These are phyloP conservation scores for Drosophila obscura DNA, from an alignment of 1,140 invertebrate genomes.

Conservation along the genomic window DNA sequence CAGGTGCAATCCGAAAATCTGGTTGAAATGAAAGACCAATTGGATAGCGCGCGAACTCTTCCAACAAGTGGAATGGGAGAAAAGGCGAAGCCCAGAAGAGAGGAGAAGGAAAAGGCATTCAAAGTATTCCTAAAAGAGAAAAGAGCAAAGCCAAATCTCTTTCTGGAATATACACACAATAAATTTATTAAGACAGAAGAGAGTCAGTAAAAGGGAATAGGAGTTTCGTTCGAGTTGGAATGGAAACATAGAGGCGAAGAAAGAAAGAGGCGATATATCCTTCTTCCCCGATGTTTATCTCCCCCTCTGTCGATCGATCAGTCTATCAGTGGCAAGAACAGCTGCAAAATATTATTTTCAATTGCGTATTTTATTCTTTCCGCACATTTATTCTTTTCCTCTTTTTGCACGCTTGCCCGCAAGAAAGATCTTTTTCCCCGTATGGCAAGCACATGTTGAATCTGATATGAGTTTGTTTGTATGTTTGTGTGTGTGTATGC, in stretches of 20 bases:
- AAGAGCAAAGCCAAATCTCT: neutral
- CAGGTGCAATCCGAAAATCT: conserved; percentile 24
- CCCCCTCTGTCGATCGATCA: neutral
- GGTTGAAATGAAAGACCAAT: conserved; percentile 12
- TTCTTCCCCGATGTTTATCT: neutral
- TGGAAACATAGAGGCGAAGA: neutral
- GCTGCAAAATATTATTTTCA: conserved; percentile 53
- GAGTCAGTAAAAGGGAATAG: too few species aligned
- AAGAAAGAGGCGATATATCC: neutral
- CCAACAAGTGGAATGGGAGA: conserved; percentile 3
- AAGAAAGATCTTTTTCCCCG: conserved; percentile 4
- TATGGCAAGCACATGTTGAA: conserved; percentile 34
- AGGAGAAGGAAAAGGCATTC: neutral
- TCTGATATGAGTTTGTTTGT: conserved; percentile 1
- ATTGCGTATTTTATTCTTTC: conserved; percentile 23
- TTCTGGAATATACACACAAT: too few species aligned
- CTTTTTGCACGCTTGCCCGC: too few species aligned
- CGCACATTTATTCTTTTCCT: too few species aligned
- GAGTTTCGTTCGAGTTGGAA: too few species aligned
- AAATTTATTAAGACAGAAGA: too few species aligned
- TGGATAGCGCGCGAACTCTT: conserved; percentile 9
- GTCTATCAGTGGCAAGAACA: conserved; percentile 16
- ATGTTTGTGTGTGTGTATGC: conserved; percentile 1
- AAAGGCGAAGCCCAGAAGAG: conserved; percentile 4
- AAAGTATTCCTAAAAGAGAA: neutral